A percentile compares a stretch with the other conserved stretches of the same genome.
Evolutionary conservation across 2,888 invertebrate genomes (phyloP).

Genomic region (Amiota mariae): DNA sequence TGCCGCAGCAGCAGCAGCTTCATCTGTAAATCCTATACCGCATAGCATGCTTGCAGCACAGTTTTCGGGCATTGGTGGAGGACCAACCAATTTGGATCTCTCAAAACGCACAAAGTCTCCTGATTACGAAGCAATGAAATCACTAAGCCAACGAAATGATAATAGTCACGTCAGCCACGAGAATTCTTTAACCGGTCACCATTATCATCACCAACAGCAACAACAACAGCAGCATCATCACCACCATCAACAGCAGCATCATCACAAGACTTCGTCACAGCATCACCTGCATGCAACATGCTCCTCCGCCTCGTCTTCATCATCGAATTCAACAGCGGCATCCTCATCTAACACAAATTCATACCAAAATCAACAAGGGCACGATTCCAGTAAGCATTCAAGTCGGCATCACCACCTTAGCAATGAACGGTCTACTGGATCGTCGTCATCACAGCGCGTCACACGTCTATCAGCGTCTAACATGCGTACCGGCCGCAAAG

Average conservation of each 20-base stretch:
- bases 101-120: conserved; percentile 55
- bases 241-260: conserved; percentile 56
- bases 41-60: conserved; percentile 79
- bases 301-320: conserved; percentile 38
- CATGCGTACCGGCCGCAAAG: conserved; percentile 64
- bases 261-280: conserved; percentile 51
- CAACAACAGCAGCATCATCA: conserved; percentile 44
- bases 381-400: conserved; percentile 40
- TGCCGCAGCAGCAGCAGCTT: conserved; percentile 77
- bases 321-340: conserved; percentile 23
- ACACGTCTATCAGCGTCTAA: conserved; percentile 51
- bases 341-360: conserved; percentile 41
- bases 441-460: conserved; percentile 55
- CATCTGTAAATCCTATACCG: conserved; percentile 77
- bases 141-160: conserved; percentile 71
- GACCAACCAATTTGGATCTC: conserved; percentile 43
- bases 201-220: conserved; percentile 18
- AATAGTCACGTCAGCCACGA: conserved; percentile 76
- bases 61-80: conserved; percentile 52
- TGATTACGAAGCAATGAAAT: conserved; percentile 49
- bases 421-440: conserved; percentile 43
- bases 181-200: conserved; percentile 40
- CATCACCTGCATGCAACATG: conserved; percentile 36
- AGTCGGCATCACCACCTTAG: conserved; percentile 45
- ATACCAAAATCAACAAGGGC: conserved; percentile 56